Percentiles rank a stretch among this genome's conserved stretches.
Evolutionary conservation across 1,140 invertebrate genomes (phyloP).

Genomic region (Oreohelix idahoensis): DNA sequence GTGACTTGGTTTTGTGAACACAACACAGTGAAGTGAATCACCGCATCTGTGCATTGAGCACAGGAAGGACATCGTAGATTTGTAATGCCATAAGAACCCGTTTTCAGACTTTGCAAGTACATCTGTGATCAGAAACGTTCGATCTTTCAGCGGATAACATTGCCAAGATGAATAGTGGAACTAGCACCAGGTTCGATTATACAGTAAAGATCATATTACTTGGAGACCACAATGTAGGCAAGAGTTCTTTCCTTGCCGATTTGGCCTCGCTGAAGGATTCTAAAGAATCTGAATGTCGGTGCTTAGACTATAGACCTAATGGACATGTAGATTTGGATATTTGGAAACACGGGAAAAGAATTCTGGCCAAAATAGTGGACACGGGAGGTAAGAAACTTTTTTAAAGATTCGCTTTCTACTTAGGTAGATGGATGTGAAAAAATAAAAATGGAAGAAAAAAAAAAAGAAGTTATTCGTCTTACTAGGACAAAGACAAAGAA

Average conservation of each 20-base stretch:
- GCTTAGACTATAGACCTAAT: slow-evolving; percentile 33
- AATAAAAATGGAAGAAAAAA: no score
- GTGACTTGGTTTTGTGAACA: no score
- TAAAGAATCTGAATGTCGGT: neutral
- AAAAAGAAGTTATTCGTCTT: no score
- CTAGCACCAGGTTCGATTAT: slow-evolving; percentile 21
- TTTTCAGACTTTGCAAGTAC: no score
- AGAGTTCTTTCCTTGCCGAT: neutral
- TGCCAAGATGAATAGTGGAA: neutral
- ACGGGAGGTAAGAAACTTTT: slow-evolving; percentile 26
- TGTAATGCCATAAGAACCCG: no score
- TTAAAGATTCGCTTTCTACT: neutral
- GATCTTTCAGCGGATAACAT: neutral
- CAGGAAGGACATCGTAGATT: no score
- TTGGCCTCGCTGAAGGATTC: neutral
- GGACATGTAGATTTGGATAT: slow-evolving; percentile 31
- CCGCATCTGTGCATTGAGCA: no score
- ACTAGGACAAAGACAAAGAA: no score
- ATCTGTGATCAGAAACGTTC: no score
- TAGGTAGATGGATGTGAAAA: neutral
- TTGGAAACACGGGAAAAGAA: slow-evolving; percentile 13
- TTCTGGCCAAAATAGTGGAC: slow-evolving; percentile 34
- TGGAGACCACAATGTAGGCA: slow-evolving; percentile 11
- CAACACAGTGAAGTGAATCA: no score
- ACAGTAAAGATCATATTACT: slow-evolving; percentile 30